Evolutionary conservation across 2,113 vertebrate species (phyloP), one percentile per base, ranked within the genome.

Genomic region (Notarius lentiginosus): DNA sequence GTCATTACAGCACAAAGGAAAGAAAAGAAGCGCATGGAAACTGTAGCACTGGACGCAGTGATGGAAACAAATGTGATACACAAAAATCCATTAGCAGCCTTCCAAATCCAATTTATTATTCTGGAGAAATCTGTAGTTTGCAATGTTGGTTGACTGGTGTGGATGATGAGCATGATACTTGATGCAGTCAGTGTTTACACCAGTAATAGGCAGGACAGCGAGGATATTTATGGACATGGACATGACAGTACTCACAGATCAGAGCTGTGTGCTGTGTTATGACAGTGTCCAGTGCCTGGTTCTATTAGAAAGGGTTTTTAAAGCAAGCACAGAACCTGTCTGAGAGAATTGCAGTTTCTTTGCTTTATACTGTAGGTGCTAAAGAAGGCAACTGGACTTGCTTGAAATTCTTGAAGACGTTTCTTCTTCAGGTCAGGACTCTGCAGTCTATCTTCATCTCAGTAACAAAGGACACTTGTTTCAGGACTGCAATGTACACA

Each of bases 21-120:
- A 51, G 49, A 41, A 86, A 60, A 77, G 1, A 5, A 14, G 17
- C 1, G 5, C 22, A 53, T 63, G 49, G 1, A 79, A 79, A 60
- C 49, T 61, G 77, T 61, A 41, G 30, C 79, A 61, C 79, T 55
- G 66, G 53, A 79, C 66, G 47, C 22, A 24, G 68, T 65, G 56
- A 7, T 18, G 27, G 82, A 56, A 79, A 88, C 17, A 82, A 79
- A 77, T 81, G 53, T 72, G 65, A 60, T 27, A 83, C 55, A 79
- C 55, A 79, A 81, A 61, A 61, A 81, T 47, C 34, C 56, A 61
- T 81, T 81, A 81, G 18, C 30, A 47, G 56, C 56, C 79, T 61
- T 81, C 20, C 56, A 81, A 81, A 83, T 55, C 63, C 63, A 70
- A 83, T 83, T 83, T 53, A 55, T 55, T 53, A 3, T 68, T 30